Percentiles rank a stretch among this genome's conserved stretches.
Evolutionary conservation across 2,113 vertebrate species (phyloP).

Genomic region (Gadus chalcogrammus): DNA sequence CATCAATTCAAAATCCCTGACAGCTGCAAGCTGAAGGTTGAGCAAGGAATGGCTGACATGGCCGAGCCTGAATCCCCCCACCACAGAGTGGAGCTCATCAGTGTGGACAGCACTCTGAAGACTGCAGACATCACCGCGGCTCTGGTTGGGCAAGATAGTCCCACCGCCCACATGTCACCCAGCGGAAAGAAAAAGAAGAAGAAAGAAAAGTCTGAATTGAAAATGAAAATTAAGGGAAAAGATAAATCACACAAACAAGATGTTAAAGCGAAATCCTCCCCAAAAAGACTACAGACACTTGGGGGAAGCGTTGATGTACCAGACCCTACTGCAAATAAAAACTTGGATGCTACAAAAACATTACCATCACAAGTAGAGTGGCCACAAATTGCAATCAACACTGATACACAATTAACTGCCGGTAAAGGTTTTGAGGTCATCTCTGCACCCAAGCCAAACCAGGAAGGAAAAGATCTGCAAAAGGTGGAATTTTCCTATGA

Average conservation of each 20-base stretch:
- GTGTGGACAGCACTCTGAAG: constrained; percentile 65
- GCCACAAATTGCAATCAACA: constrained; percentile 22
- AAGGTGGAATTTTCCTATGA: constrained; percentile 51
- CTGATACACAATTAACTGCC: constrained; percentile 19
- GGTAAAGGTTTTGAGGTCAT: constrained; percentile 20
- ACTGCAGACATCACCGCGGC: constrained; percentile 58
- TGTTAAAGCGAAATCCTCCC: constrained; percentile 49
- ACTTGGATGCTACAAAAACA: constrained; percentile 23
- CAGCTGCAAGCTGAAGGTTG: constrained; percentile 27
- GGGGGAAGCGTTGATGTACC: constrained; percentile 53
- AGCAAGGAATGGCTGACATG: constrained; percentile 34
- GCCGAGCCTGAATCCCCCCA: constrained; percentile 36
- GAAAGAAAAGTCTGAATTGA: constrained; percentile 69
- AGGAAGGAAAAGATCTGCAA: constrained; percentile 39
- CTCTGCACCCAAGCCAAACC: constrained; percentile 15
- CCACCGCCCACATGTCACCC: constrained; percentile 39
- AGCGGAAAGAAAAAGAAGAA: constrained; percentile 62
- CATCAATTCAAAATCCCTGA: constrained; percentile 32
- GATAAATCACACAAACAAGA: constrained; percentile 62
- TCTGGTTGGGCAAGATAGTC: constrained; percentile 42
- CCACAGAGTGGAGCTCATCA: constrained; percentile 65
- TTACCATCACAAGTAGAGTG: constrained; percentile 33
- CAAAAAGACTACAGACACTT: constrained; percentile 59
- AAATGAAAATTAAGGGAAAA: constrained; percentile 63
- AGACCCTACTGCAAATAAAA: constrained; percentile 44